Conservation (phyloP, 2,797 vertebrate genomes). For the Argentina silus region DNA sequence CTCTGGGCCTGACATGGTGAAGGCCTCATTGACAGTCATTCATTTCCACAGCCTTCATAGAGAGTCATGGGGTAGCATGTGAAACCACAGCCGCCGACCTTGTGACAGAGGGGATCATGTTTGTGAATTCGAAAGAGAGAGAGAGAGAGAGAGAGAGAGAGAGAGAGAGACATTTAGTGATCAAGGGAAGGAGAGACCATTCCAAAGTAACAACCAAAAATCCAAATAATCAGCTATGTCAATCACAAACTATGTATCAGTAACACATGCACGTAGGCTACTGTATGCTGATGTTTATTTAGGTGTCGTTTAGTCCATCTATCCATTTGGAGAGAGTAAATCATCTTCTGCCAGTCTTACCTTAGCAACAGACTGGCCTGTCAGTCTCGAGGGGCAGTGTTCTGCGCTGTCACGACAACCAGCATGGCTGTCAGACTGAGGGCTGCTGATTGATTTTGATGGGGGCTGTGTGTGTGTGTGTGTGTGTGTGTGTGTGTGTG, state of each 20-base stretch:
- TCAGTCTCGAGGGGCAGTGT: slow-evolving; percentile 4
- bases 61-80: not conserved
- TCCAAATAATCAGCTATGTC: not conserved
- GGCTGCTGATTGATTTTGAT: slow-evolving; percentile 6
- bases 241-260: not conserved
- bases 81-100: not conserved
- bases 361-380: slow-evolving; percentile 12
- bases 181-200: not conserved
- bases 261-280: too few relatives aligned
- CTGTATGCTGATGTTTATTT: not conserved
- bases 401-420: slow-evolving; percentile 24
- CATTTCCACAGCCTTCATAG: not conserved
- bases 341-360: not conserved
- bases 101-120: slow-evolving; percentile 3
- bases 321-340: not conserved
- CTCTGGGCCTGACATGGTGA: not conserved
- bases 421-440: slow-evolving; percentile 12
- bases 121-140: not conserved
- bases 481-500: not conserved
- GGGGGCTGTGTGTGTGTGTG: not conserved
- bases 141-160: slow-evolving; percentile 24
- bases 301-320: not conserved
- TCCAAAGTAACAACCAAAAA: not conserved
- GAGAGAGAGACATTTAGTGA: slow-evolving; percentile 14
- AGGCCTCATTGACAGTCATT: not conserved